Conservation (phyloP, 37 sponge, comb jelly and placozoan genomes). For the Theonella swinhoei region DNA sequence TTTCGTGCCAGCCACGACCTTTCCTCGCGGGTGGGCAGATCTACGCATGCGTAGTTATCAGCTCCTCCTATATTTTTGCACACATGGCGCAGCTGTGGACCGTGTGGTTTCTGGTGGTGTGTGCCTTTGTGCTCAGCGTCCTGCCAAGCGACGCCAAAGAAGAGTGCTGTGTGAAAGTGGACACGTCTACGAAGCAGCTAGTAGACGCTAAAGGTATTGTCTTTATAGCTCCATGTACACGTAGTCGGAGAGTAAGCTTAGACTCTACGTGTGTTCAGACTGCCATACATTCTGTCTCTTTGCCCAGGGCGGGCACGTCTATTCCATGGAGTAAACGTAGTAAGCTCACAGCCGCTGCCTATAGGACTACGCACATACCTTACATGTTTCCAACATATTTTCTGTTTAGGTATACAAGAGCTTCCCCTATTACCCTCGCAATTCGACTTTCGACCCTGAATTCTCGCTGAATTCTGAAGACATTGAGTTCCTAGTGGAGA, state of each 20-base stretch:
- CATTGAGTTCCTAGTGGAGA: constrained; percentile 51
- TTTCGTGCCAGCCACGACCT: too few species aligned
- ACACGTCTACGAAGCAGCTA: constrained; percentile 20
- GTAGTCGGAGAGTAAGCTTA: too few species aligned
- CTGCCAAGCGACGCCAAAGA: not conserved
- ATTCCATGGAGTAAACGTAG: constrained; percentile 78
- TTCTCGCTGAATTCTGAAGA: constrained; percentile 58
- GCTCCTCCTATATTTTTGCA: too few species aligned
- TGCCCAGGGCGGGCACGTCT: constrained; percentile 52
- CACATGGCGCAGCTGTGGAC: too few species aligned
- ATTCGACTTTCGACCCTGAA: constrained; percentile 56
- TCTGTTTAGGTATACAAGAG: constrained; percentile 71
- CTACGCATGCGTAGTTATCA: too few species aligned
- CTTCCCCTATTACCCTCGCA: constrained; percentile 63
- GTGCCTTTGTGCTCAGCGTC: not conserved
- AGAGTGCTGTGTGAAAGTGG: constrained; percentile 33
- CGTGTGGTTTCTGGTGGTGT: not conserved
- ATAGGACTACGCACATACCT: not conserved
- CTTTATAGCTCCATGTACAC: not conserved
- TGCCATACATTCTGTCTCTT: not conserved
- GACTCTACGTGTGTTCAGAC: not conserved
- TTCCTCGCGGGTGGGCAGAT: too few species aligned
- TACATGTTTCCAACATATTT: not conserved
- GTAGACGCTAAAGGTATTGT: constrained; percentile 8
- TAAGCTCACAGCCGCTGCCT: constrained; percentile 22